Conservation (phyloP, 2,888 invertebrate genomes). For the Xanthorhoe spadicearia region DNA sequence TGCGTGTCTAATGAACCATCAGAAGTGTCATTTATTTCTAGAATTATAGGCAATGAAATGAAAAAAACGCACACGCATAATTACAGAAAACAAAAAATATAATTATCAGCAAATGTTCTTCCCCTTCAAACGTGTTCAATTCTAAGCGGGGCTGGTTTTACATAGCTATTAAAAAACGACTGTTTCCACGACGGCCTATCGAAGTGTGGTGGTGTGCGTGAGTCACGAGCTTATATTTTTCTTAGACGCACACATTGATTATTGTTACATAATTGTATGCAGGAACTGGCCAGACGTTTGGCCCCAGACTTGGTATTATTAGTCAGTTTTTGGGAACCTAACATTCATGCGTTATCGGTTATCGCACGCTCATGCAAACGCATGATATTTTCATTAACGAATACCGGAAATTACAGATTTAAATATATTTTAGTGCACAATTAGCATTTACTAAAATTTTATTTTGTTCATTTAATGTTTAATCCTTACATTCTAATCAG, state of each 20-base stretch:
- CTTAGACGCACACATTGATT: conserved; percentile 49
- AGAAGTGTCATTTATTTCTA: conserved; percentile 44
- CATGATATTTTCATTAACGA: background rate
- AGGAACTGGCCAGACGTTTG: conserved; percentile 44
- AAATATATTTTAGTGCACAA: background rate
- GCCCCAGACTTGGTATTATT: conserved; percentile 41
- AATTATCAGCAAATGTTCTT: conserved; percentile 44
- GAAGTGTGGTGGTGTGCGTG: conserved; percentile 54
- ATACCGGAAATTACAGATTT: conserved; percentile 33
- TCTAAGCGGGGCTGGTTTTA: conserved; percentile 38
- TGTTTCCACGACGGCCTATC: conserved; percentile 51
- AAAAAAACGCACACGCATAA: conserved; percentile 39
- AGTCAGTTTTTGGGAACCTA: conserved; percentile 40
- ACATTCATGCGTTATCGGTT: conserved; percentile 35
- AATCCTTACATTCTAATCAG: background rate
- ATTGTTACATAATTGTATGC: conserved; percentile 53
- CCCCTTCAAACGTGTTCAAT: conserved; percentile 49
- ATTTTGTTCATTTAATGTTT: no score
- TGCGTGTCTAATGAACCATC: conserved; percentile 36
- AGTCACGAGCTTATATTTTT: conserved; percentile 58
- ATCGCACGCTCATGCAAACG: conserved; percentile 20
- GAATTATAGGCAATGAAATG: conserved; percentile 32
- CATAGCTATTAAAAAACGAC: conserved; percentile 49
- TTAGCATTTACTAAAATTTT: background rate
- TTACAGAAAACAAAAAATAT: conserved; percentile 43